Evolutionary conservation across 2,113 vertebrate species (phyloP), one percentile per base, ranked within the genome.

Genomic region (Centropus unirufus): DNA sequence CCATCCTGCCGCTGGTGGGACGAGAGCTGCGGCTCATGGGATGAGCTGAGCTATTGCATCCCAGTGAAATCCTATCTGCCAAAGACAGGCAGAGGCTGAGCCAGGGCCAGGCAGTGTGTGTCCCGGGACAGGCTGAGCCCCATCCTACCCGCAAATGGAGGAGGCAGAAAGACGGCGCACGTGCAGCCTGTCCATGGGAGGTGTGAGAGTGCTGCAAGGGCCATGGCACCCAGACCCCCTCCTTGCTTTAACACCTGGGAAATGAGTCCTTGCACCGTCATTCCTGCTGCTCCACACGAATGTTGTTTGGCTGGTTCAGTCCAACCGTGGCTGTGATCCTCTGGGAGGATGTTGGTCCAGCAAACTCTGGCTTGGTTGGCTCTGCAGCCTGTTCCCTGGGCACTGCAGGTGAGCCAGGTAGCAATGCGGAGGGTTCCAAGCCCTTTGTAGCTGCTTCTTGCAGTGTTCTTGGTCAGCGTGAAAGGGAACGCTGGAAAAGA

Each of bases 111-210:
- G 63, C 59, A 58, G 39, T 1, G 0, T 0, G 1, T 62, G 30
- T 58, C 42, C 51, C 0, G 0, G 62, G 52, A 30, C 47, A 23
- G 51, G 44, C 73, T 57, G 46, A 89, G 52, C 58, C 67, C n/a
- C 1, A 0, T 63, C 27, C 16, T 49, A n/a, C 40, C 1, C 7
- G 18, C 0, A 1, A 23, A 24, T 4, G 34, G 19, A 61, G 52
- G 24, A 47, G n/a, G 22, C 0, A 8, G 93, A 64, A 84, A 17
- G 2, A 2, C 0, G 3, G 44, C 0, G 0, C 16, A 26, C 0
- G 0, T 19, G n/a, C 42, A 8, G 51, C 12, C n/a, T 15, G n/a
- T 87, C 59, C 3, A 0, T 16, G 24, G 42, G 57, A 75, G 27
- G 30, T 59, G 75, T 1, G 1, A 39, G 24, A 27, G 44, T 44